These are phyloP conservation scores for Capricornis sumatraensis DNA, from an alignment of 2,113 vertebrate species.

Conservation along the genomic window DNA sequence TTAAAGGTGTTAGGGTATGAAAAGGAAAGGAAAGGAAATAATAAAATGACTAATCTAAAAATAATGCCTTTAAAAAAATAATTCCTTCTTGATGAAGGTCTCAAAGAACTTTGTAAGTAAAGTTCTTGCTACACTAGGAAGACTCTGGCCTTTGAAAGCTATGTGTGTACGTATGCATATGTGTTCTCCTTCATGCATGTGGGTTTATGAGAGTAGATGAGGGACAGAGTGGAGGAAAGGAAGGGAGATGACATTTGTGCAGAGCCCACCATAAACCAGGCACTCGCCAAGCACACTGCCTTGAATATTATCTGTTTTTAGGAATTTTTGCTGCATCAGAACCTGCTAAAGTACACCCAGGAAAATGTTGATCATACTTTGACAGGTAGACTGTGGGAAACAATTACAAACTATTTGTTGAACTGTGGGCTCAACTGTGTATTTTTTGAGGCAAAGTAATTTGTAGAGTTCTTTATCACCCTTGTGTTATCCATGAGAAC, in stretches of 20 bases:
- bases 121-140: background rate
- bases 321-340: background rate
- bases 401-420: background rate
- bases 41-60: background rate
- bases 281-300: background rate
- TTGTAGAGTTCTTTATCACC: background rate
- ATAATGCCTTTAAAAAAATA: background rate
- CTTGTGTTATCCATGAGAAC: background rate
- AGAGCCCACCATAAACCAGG: background rate
- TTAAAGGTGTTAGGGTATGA: background rate
- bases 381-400: background rate
- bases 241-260: background rate
- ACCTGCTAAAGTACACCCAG: background rate
- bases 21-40: background rate
- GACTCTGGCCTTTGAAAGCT: background rate
- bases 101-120: background rate
- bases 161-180: fast-evolving
- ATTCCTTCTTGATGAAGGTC: background rate
- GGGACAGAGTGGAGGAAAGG: background rate
- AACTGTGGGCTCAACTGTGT: background rate
- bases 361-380: background rate
- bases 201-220: background rate
- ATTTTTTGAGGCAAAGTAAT: background rate
- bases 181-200: background rate
- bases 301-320: background rate